Percentiles rank a stretch among this genome's conserved stretches.
phyloP scores from a whole-genome alignment of 1,140 invertebrate genomes.

The Lepidurus packardi region DNA sequence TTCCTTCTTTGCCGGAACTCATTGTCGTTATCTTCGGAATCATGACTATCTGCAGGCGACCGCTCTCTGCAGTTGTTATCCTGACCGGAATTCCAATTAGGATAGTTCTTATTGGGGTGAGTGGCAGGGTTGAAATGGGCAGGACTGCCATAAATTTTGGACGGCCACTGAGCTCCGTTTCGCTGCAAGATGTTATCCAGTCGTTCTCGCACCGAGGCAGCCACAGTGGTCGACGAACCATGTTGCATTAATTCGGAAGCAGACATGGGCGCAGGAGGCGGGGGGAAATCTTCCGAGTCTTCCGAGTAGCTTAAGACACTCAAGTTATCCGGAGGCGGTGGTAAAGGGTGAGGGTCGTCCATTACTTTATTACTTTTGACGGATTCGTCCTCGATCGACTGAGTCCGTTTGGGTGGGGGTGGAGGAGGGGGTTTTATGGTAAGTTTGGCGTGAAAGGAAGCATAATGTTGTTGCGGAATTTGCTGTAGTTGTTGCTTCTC shows the following conservation, averaged over 20 bases:
- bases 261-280: conserved; percentile 47
- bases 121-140: conserved; percentile 13
- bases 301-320: conserved; percentile 38
- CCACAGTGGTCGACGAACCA: conserved; percentile 32
- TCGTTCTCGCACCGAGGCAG: conserved; percentile 35
- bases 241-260: conserved; percentile 35
- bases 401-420: conserved; percentile 74
- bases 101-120: not conserved
- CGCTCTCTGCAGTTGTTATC: conserved; percentile 22
- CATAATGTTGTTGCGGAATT: conserved; percentile 20
- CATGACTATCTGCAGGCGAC: conserved; percentile 16
- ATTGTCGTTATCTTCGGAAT: conserved; percentile 23
- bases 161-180: conserved; percentile 31
- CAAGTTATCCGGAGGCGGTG: conserved; percentile 37
- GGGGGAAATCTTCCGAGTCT: conserved; percentile 47
- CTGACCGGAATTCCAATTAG: not conserved
- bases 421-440: conserved; percentile 57
- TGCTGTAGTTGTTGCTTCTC: conserved; percentile 26
- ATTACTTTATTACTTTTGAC: conserved; percentile 36
- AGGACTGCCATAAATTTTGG: conserved; percentile 17
- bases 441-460: conserved; percentile 38
- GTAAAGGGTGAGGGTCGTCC: conserved; percentile 37
- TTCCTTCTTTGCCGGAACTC: conserved; percentile 60
- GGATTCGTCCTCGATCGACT: conserved; percentile 49
- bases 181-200: conserved; percentile 35